Conservation (phyloP, 35 echinoderm and acorn worm genomes). For the Diadema setosum region DNA sequence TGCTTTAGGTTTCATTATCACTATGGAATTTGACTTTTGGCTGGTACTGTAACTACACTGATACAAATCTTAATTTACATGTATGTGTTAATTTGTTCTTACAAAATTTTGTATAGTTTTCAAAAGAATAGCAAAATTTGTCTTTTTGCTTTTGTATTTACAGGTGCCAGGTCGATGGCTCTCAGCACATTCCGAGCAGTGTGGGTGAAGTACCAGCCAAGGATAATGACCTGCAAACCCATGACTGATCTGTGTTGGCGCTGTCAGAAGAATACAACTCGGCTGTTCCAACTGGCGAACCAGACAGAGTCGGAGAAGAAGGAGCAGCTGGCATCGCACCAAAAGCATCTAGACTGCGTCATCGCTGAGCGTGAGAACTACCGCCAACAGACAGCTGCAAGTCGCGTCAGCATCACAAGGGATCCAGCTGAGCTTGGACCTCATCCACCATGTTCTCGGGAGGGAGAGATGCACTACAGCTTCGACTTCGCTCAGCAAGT, state of each 20-base stretch:
- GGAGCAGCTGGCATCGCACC: neutral
- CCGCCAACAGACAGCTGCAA: neutral
- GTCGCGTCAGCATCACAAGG: neutral
- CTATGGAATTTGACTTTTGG: too few species aligned
- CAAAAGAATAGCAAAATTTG: too few species aligned
- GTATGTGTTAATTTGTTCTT: too few species aligned
- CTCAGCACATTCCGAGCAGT: neutral
- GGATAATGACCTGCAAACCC: neutral
- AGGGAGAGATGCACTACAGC: neutral
- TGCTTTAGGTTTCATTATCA: too few species aligned
- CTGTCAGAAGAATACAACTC: neutral
- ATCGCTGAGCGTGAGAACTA: neutral
- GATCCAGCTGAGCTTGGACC: neutral
- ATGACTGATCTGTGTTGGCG: neutral
- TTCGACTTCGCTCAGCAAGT: constrained; percentile 66
- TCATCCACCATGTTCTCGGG: neutral
- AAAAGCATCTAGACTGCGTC: neutral
- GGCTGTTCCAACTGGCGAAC: neutral
- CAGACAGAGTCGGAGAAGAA: neutral
- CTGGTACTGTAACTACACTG: too few species aligned
- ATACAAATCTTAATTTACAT: too few species aligned
- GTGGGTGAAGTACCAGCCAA: neutral
- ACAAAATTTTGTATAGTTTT: too few species aligned
- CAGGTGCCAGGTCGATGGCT: neutral
- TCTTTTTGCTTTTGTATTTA: neutral